phyloP scores from a whole-genome alignment of 2,888 invertebrate genomes.

The Leptodirus hochenwartii region DNA sequence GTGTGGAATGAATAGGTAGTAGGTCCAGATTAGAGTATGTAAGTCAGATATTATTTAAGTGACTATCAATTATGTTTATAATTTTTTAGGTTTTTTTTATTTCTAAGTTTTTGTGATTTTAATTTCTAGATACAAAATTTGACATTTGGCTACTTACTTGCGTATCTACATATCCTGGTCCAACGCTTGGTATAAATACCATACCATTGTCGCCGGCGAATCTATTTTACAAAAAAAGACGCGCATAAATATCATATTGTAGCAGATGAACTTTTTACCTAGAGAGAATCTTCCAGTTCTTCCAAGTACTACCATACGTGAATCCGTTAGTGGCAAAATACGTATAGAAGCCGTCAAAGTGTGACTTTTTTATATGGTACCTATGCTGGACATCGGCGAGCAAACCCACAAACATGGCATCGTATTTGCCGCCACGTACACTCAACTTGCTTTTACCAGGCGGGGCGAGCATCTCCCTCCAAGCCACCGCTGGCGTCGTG shows the following conservation, averaged over 20 bases:
- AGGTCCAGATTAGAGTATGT: too few relatives aligned
- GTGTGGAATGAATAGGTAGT: too few relatives aligned
- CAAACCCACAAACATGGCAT: constrained; percentile 37
- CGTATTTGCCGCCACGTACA: constrained; percentile 32
- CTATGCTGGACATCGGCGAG: constrained; percentile 33
- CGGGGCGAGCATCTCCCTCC: constrained; percentile 30
- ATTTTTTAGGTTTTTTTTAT: too few relatives aligned
- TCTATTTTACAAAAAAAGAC: too few relatives aligned
- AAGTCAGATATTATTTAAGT: too few relatives aligned
- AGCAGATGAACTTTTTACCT: too few relatives aligned
- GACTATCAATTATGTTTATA: too few relatives aligned
- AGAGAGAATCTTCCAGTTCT: constrained; percentile 28
- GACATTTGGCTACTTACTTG: too few relatives aligned
- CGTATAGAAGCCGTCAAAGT: constrained; percentile 40
- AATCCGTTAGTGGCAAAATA: constrained; percentile 43
- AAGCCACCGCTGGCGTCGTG: constrained; percentile 29
- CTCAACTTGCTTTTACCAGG: constrained; percentile 24
- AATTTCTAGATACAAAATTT: too few relatives aligned
- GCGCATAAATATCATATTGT: too few relatives aligned
- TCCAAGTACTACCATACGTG: constrained; percentile 39
- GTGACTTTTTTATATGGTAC: constrained; percentile 30
- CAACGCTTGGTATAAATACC: constrained; percentile 47
- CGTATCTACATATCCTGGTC: constrained; percentile 51
- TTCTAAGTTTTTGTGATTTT: too few relatives aligned
- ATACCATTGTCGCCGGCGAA: constrained; percentile 38